Percentiles rank a stretch among this genome's conserved stretches.
Evolutionary conservation across 2,797 vertebrate genomes (phyloP).

Genomic region (Bovichtus diacanthus): DNA sequence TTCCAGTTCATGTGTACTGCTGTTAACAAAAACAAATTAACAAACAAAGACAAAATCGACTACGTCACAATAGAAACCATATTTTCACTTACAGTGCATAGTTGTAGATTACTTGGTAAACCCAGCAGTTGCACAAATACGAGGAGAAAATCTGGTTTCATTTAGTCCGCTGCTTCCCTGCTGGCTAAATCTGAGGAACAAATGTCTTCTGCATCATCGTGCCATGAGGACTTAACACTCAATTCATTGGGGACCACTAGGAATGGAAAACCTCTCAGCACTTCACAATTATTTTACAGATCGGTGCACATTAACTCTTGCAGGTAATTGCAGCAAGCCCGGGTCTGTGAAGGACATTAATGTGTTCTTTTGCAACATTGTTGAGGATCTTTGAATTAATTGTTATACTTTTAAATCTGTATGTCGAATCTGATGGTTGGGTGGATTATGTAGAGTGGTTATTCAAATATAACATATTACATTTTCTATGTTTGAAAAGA

Average conservation of each 20-base stretch:
- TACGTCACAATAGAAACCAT: conserved; percentile 7
- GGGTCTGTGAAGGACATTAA: conserved; percentile 41
- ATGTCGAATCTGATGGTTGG: conserved; percentile 16
- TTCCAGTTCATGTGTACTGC: background rate
- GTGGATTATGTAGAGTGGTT: background rate
- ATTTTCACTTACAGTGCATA: conserved; percentile 22
- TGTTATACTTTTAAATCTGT: conserved; percentile 39
- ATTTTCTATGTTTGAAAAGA: background rate
- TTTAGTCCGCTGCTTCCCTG: conserved; percentile 68
- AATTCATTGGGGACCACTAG: conserved; percentile 75
- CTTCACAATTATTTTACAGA: conserved; percentile 80
- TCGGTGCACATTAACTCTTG: conserved; percentile 78
- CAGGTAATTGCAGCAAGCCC: conserved; percentile 75
- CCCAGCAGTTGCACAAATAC: conserved; percentile 60
- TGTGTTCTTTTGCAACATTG: conserved; percentile 19
- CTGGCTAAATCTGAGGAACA: conserved; percentile 74
- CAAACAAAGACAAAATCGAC: background rate
- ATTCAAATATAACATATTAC: background rate
- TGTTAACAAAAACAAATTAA: background rate
- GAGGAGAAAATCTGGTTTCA: conserved; percentile 67
- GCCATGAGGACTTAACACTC: conserved; percentile 78
- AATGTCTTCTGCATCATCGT: conserved; percentile 72
- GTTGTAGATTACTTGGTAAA: conserved; percentile 45
- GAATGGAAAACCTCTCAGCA: conserved; percentile 79
- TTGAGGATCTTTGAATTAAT: conserved; percentile 24